phyloP scores from a whole-genome alignment of 2,113 vertebrate genomes.

The Piaya cayana region DNA sequence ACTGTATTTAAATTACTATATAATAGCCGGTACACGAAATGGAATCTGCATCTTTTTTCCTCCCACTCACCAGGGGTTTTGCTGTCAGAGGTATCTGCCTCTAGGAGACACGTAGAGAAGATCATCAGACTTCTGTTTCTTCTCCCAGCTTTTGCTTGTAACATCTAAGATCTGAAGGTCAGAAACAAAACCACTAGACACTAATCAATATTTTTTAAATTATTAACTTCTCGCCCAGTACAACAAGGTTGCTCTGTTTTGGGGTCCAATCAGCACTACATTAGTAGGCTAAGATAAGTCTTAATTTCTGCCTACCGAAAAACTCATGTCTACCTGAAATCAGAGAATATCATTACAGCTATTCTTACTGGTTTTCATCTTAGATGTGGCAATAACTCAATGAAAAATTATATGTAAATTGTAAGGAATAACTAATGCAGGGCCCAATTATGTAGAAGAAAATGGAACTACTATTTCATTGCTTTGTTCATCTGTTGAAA shows the following conservation, averaged over 20 bases:
- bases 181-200: neutral
- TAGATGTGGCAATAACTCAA: neutral
- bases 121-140: neutral
- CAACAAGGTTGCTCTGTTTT: neutral
- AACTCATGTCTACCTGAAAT: neutral
- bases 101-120: no score
- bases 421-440: neutral
- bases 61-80: neutral
- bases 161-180: neutral
- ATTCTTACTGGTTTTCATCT: neutral
- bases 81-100: neutral
- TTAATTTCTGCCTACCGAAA: neutral
- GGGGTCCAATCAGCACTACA: neutral
- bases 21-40: neutral
- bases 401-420: neutral
- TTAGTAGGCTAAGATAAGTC: neutral
- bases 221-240: neutral
- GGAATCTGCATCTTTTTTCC: neutral
- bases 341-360: neutral
- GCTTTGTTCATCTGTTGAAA: neutral
- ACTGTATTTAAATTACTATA: neutral
- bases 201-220: neutral
- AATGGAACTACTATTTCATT: neutral
- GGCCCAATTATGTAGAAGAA: neutral
- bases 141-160: neutral